A percentile compares a stretch with the other conserved stretches of the same genome.
Evolutionary conservation across 2,113 vertebrate species (phyloP).

Genomic region (Gymnobelideus leadbeateri): DNA sequence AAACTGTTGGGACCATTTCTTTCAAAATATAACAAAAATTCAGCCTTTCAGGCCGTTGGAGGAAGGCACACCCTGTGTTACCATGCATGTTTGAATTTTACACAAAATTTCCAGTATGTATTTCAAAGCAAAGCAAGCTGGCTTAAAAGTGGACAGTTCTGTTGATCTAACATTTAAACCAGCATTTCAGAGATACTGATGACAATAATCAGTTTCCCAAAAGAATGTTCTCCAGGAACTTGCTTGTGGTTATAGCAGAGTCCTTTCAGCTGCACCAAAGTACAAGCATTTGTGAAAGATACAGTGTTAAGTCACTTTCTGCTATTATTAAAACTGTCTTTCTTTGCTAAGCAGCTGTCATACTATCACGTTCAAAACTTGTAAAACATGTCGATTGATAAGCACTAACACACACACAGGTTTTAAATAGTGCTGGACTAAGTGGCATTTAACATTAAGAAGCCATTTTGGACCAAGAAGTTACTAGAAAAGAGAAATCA

Average conservation of each 20-base stretch:
- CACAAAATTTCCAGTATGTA: constrained; percentile 63
- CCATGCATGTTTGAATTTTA: constrained; percentile 79
- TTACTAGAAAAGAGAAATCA: constrained; percentile 55
- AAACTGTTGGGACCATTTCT: constrained; percentile 87
- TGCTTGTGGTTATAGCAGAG: constrained; percentile 48
- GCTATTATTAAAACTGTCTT: constrained; percentile 29
- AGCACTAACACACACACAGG: constrained; percentile 70
- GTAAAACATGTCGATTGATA: neutral
- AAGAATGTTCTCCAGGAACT: constrained; percentile 61
- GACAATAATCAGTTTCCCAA: constrained; percentile 71
- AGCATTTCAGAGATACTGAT: constrained; percentile 61
- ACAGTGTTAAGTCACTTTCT: neutral
- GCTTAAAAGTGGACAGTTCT: constrained; percentile 73
- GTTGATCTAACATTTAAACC: constrained; percentile 56
- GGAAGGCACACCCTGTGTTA: constrained; percentile 71
- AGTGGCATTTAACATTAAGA: constrained; percentile 68
- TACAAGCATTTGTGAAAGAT: constrained; percentile 1
- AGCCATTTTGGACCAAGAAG: constrained; percentile 64
- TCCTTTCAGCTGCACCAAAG: constrained; percentile 9
- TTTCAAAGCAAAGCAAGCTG: constrained; percentile 76
- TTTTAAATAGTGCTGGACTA: constrained; percentile 55
- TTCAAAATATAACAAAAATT: constrained; percentile 78
- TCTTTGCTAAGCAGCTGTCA: constrained; percentile 15
- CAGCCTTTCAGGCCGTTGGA: constrained; percentile 57
- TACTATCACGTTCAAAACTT: fast-evolving